Base-by-base conservation (phyloP, 1,140 invertebrate species). In the Sarcophaga peregrina region DNA sequence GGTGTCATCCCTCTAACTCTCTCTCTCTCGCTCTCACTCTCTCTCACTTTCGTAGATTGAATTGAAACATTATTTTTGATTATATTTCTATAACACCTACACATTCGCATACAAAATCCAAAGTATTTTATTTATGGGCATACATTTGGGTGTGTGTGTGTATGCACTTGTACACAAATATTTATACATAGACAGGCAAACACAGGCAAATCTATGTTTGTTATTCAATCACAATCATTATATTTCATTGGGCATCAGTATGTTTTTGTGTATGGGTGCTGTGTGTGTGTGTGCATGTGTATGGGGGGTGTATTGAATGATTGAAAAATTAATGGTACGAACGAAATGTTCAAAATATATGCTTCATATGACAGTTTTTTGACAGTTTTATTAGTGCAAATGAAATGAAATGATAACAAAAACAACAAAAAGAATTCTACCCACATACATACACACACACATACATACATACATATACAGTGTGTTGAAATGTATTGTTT, bases 341-440 rank as follows among this genome's bases (percentile, higher is more conserved):
- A 68, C 62, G 25, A 37, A 68, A 68, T 68, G 7, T 68, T 25
- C 17, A 25, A 68, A 68, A 68, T 37, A 37, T 37, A 4, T 68
- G 62, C 20, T 68, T 20, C 17, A 17, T 20, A 17, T 68, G 62
- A 68, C 62, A 68, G n/a, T 20, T 68, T 68, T 68, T 68, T 68
- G 62, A 68, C 62, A 68, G 20, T 68, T 68, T 68, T 68, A 68
- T 68, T 68, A 68, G 62, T 68, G 8, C 25, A 37, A 37, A 37
- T 37, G 25, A 37, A 37, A 37, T 37, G 25, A 37, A 37, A 37
- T 37, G 25, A 37, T 4, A 37, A 37, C 25, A 37, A 37, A 37
- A 37, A 37, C 25, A 37, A 37, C 25, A 37, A 37, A 37, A 37
- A 37, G 4, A 37, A 37, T 37, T n/a, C n/a, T 37, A 37, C 25